Evolutionary conservation across 2,888 invertebrate species (phyloP).

Genomic region (Trichogramma evanescens): DNA sequence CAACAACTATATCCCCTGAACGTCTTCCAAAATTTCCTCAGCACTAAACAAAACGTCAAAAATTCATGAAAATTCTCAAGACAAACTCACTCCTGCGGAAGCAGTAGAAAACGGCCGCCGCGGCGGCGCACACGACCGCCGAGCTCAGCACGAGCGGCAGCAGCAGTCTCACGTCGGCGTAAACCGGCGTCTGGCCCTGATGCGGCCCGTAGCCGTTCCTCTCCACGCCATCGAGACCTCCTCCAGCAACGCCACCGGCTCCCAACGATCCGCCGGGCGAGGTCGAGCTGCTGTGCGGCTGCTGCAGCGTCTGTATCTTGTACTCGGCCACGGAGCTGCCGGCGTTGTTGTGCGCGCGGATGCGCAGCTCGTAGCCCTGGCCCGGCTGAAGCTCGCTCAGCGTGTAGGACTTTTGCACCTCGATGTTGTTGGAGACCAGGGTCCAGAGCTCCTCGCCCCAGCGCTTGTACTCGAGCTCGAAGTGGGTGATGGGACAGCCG

Average conservation of each 20-base stretch:
- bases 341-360: slow-evolving; percentile 75
- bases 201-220: slow-evolving; percentile 38
- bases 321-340: slow-evolving; percentile 76
- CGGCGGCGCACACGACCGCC: slow-evolving; percentile 42
- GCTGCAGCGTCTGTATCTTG: slow-evolving; percentile 75
- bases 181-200: slow-evolving; percentile 35
- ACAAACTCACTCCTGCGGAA: slow-evolving; percentile 42
- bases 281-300: slow-evolving; percentile 66
- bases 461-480: slow-evolving; percentile 67
- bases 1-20: no score
- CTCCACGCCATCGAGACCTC: slow-evolving; percentile 36
- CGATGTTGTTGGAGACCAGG: slow-evolving; percentile 73
- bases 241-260: no score
- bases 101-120: slow-evolving; percentile 45
- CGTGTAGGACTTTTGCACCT: slow-evolving; percentile 70
- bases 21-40: no score
- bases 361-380: slow-evolving; percentile 48
- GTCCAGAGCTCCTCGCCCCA: slow-evolving; percentile 64
- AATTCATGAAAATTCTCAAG: not conserved
- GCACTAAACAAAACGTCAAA: no score
- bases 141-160: slow-evolving; percentile 43
- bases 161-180: slow-evolving; percentile 43
- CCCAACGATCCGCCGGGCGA: slow-evolving; percentile 26
- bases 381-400: slow-evolving; percentile 71
- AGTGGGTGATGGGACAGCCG: slow-evolving; percentile 80